Base-by-base conservation (phyloP, 2,888 invertebrate species). In the Mantis religiosa region DNA sequence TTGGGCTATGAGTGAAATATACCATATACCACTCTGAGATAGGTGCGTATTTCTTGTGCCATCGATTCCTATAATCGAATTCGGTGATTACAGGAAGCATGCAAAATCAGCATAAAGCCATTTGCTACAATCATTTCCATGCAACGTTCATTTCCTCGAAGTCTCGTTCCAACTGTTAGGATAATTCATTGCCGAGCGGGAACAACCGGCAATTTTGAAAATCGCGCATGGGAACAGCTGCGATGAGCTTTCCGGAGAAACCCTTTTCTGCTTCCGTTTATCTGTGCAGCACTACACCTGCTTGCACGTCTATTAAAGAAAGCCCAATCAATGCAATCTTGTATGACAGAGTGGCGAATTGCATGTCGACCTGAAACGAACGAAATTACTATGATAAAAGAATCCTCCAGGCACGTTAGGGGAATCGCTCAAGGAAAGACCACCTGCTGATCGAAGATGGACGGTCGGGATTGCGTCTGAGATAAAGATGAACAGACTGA, bases 341-440 rank as follows among this genome's bases (percentile, higher is more conserved):
- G n/a, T 87, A 87, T 87, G 87, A 87, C 87, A 87, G 87, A 87
- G 87, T 82, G 34, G 82, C 54, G 87, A 87, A 87, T 87, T n/a
- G 87, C 87, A 87, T 87, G 87, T 82, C 82, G 81, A 25, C 28
- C 41, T 87, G 82, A 87, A 87, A 87, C 82, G 87, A 87, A 87
- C 82, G 87, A 82, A 87, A 87, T 82, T 34, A 81, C 82, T 82
- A 87, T 82, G 87, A 87, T 87, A 87, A 87, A 87, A 87, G 54
- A 87, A 87, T 82, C 81, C 34, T 82, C 82, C 27, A 41, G 82
- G 82, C 82, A 34, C 87, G 87, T 87, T 87, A 82, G 34, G 87
- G 82, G 82, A 87, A 87, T 87, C 82, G 87, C 82, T 82, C 34
- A 87, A 82, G 87, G 87, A 34, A 82, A 87, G 87, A 82, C 82